Evolutionary conservation across 2,888 invertebrate genomes (phyloP).

Genomic region (Eucera pruinosa): DNA sequence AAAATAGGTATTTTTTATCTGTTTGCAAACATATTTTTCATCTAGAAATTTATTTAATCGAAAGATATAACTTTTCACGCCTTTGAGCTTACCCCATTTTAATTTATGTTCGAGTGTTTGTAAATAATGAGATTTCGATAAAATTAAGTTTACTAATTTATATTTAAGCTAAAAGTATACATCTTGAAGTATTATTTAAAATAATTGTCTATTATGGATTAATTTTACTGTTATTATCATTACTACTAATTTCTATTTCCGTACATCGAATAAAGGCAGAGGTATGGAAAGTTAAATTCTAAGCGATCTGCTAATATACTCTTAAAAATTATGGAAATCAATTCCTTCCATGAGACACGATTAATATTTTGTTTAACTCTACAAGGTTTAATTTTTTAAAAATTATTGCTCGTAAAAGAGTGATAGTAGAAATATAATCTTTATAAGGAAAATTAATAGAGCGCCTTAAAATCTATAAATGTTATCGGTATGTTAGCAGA

Average conservation of each 20-base stretch:
- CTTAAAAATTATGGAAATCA: conserved; percentile 23
- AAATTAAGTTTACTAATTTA: conserved; percentile 43
- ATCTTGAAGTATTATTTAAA: conserved; percentile 51
- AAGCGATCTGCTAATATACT: conserved; percentile 10
- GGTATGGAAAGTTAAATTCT: conserved; percentile 36
- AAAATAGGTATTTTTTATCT: conserved; percentile 60
- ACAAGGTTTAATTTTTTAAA: conserved; percentile 20
- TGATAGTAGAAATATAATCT: conserved; percentile 24
- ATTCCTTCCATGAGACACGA: conserved; percentile 40
- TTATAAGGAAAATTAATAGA: conserved; percentile 24
- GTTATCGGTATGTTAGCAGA: conserved; percentile 25
- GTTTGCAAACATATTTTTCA: conserved; percentile 45
- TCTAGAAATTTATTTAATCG: conserved; percentile 19
- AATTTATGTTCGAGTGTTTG: conserved; percentile 23
- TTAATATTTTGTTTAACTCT: conserved; percentile 8
- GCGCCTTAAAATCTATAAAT: conserved; percentile 37
- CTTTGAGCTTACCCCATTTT: conserved; percentile 26
- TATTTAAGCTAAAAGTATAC: conserved; percentile 34
- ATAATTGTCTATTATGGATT: conserved; percentile 15
- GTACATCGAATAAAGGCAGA: conserved; percentile 5
- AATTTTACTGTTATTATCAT: conserved; percentile 4
- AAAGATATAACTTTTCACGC: conserved; percentile 45
- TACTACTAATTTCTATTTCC: conserved; percentile 14
- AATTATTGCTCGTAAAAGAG: conserved; percentile 8
- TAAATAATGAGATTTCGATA: conserved; percentile 41